Conservation (phyloP, 2,113 vertebrate species). For the Hippocampus barbouri region DNA sequence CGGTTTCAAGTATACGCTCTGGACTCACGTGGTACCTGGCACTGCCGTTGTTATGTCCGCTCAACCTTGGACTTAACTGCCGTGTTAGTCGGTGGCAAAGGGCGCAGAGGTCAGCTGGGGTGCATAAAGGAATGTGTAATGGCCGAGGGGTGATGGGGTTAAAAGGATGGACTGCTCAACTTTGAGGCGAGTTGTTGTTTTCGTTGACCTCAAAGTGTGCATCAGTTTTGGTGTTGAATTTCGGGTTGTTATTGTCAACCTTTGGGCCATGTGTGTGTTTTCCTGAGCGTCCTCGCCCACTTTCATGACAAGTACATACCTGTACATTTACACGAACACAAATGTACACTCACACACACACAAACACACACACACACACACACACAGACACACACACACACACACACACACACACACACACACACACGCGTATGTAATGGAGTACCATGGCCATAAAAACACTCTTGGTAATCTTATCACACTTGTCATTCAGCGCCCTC, state of each 20-base stretch:
- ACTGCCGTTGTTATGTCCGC: constrained; percentile 14
- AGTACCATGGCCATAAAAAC: neutral
- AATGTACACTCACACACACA: constrained; percentile 4
- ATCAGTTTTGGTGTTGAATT: neutral
- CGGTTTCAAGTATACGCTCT: neutral
- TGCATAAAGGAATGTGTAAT: constrained; percentile 38
- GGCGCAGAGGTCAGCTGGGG: constrained; percentile 45
- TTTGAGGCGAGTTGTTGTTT: neutral
- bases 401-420: too few relatives aligned
- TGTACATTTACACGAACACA: constrained; percentile 7
- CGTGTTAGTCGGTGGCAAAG: constrained; percentile 22
- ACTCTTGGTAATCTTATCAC: neutral
- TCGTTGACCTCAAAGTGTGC: neutral
- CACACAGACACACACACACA: too few relatives aligned
- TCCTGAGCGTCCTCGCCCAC: constrained; percentile 40
- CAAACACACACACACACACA: neutral
- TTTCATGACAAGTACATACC: constrained; percentile 58
- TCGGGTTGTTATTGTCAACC: neutral
- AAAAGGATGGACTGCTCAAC: neutral
- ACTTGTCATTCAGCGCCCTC: constrained; percentile 44
- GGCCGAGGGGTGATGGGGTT: neutral
- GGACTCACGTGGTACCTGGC: constrained; percentile 36
- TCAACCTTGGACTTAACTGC: constrained; percentile 52
- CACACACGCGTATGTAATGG: constrained; percentile 7
- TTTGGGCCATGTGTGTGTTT: constrained; percentile 32